Percentiles rank a stretch among this genome's conserved stretches.
phyloP scores from a whole-genome alignment of 2,797 vertebrate species.

The Erpetoichthys calabaricus region DNA sequence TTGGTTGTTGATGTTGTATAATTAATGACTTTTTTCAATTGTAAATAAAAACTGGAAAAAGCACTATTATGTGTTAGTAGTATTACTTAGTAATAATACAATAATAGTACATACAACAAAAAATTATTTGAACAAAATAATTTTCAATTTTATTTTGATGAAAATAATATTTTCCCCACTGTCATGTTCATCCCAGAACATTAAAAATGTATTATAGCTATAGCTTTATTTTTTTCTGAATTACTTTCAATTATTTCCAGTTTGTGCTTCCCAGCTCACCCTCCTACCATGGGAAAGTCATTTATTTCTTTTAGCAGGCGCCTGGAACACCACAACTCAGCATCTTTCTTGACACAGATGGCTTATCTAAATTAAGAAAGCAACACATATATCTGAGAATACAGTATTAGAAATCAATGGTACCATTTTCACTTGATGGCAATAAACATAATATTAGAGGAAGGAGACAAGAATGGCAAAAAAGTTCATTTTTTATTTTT shows the following conservation, averaged over 20 bases:
- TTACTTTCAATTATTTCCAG: constrained; percentile 1
- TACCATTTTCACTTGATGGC: neutral
- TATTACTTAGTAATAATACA: too few species aligned
- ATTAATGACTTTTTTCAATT: too few species aligned
- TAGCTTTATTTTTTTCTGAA: constrained; percentile 2
- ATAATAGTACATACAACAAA: too few species aligned
- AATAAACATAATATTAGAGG: neutral
- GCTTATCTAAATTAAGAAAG: constrained; percentile 4
- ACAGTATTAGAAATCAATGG: constrained; percentile 1
- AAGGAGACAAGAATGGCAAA: neutral
- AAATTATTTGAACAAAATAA: too few species aligned
- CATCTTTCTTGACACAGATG: constrained; percentile 3
- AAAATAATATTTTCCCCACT: too few species aligned
- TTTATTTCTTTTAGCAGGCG: constrained; percentile 1
- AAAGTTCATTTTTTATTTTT: too few species aligned
- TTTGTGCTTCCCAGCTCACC: neutral
- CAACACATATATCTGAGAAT: neutral
- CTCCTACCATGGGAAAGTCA: neutral
- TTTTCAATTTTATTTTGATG: too few species aligned
- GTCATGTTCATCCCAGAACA: neutral
- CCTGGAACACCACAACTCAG: constrained; percentile 2
- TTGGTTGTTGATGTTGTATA: too few species aligned
- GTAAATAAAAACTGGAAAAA: too few species aligned
- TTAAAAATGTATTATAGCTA: constrained; percentile 1
- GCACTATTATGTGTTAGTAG: too few species aligned